Percentiles rank a stretch among this genome's conserved stretches.
Conservation (phyloP, 2,113 vertebrate genomes). For the Anthoscopus minutus region DNA sequence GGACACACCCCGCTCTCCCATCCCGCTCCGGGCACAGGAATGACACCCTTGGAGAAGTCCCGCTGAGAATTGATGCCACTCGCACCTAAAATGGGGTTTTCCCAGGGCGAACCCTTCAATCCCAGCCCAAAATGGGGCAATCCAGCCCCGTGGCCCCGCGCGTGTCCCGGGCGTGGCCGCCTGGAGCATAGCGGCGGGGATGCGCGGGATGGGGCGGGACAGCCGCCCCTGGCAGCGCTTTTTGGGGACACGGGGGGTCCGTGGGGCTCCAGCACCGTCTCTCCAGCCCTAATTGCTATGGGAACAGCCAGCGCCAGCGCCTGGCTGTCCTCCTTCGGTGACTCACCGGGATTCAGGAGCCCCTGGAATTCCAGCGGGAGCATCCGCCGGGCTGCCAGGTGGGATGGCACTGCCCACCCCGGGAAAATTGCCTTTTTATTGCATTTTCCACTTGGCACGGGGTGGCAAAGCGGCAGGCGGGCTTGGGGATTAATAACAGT, state of each 20-base stretch:
- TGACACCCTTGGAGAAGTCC: rapidly evolving
- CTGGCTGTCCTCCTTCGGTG: conserved; percentile 51
- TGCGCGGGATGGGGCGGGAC: rapidly evolving
- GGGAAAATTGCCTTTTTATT: neutral
- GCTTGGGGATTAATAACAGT: neutral
- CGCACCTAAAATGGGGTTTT: rapidly evolving
- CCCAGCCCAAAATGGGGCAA: neutral
- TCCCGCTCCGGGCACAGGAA: rapidly evolving
- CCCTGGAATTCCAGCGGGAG: neutral
- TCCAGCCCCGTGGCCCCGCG: neutral
- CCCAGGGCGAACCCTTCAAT: rapidly evolving
- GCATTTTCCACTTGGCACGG: neutral
- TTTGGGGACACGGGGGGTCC: neutral
- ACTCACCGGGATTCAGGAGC: conserved; percentile 50
- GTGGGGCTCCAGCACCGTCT: neutral
- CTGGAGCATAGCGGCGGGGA: neutral
- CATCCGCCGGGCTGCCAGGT: neutral
- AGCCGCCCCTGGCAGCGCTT: rapidly evolving
- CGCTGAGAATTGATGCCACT: neutral
- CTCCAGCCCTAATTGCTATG: conserved; percentile 62
- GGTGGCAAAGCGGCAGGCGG: neutral
- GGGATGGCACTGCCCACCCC: neutral
- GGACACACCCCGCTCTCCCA: neutral
- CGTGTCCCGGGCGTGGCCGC: rapidly evolving
- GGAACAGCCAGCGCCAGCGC: conserved; percentile 49